These are phyloP conservation scores for Hormaphis cornu DNA, from an alignment of 1,140 invertebrate species.

Conservation along the genomic window DNA sequence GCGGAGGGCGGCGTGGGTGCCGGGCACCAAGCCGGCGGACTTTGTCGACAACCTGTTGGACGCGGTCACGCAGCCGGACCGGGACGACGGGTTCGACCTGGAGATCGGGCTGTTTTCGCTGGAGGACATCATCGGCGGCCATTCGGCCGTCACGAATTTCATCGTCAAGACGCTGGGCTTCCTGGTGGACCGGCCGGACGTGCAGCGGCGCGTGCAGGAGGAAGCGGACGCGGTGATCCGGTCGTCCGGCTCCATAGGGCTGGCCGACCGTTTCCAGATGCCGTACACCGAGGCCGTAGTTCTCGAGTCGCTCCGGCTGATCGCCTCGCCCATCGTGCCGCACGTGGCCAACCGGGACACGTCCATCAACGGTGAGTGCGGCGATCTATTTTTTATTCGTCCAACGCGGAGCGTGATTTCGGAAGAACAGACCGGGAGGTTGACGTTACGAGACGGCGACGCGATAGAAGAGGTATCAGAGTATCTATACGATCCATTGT, in stretches of 20 bases:
- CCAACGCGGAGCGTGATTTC: too few species aligned
- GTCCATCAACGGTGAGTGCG: conserved; percentile 31
- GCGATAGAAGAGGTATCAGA: too few species aligned
- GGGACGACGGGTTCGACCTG: conserved; percentile 52
- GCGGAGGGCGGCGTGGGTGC: conserved; percentile 44
- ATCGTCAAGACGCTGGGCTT: conserved; percentile 63
- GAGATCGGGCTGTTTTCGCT: conserved; percentile 52
- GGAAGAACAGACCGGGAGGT: too few species aligned
- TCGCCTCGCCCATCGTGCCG: conserved; percentile 81
- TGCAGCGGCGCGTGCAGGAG: conserved; percentile 54
- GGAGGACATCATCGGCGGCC: conserved; percentile 78
- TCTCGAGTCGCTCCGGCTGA: conserved; percentile 64
- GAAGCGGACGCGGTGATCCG: conserved; percentile 58
- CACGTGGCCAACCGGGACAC: conserved; percentile 73
- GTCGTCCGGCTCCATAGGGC: conserved; percentile 46
- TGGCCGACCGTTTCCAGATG: conserved; percentile 58
- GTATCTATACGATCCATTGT: too few species aligned
- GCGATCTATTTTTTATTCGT: too few species aligned
- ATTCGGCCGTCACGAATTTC: conserved; percentile 70
- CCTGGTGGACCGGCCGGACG: conserved; percentile 53
- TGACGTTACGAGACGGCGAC: too few species aligned
- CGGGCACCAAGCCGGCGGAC: conserved; percentile 44
- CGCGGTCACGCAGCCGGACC: conserved; percentile 53
- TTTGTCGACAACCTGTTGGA: conserved; percentile 65
- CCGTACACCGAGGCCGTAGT: conserved; percentile 77